Evolutionary conservation across 2,113 vertebrate genomes (phyloP).

Genomic region (Gymnobelideus leadbeateri): DNA sequence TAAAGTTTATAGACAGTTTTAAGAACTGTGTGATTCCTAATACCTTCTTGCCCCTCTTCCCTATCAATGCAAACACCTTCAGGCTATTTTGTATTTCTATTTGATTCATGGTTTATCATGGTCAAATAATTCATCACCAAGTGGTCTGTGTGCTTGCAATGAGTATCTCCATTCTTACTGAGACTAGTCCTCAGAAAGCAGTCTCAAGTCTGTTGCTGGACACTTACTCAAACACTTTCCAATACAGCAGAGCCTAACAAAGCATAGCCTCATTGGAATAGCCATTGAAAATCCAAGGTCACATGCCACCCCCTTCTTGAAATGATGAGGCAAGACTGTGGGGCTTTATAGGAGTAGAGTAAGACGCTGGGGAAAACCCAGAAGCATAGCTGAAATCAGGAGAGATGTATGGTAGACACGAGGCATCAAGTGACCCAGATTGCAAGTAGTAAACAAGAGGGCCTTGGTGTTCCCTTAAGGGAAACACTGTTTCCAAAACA

Average conservation of each 20-base stretch:
- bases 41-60: too few relatives aligned
- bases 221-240: neutral
- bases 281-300: neutral
- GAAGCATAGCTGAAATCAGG: slow-evolving; percentile 12
- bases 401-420: slow-evolving; percentile 14
- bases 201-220: neutral
- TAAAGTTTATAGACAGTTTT: neutral
- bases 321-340: neutral
- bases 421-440: neutral
- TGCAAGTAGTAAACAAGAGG: neutral
- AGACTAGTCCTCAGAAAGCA: neutral
- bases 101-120: neutral
- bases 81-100: neutral
- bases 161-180: neutral
- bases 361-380: slow-evolving; percentile 6
- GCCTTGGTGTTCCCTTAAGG: neutral
- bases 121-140: neutral
- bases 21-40: neutral
- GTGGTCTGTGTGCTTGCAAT: neutral
- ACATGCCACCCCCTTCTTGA: neutral
- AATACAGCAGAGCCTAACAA: neutral
- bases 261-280: neutral
- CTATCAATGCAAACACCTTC: neutral
- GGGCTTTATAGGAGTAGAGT: neutral
- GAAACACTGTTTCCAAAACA: slow-evolving; percentile 19